Conservation (phyloP, 1,140 invertebrate species). For the Panagrolaimus sp. region DNA sequence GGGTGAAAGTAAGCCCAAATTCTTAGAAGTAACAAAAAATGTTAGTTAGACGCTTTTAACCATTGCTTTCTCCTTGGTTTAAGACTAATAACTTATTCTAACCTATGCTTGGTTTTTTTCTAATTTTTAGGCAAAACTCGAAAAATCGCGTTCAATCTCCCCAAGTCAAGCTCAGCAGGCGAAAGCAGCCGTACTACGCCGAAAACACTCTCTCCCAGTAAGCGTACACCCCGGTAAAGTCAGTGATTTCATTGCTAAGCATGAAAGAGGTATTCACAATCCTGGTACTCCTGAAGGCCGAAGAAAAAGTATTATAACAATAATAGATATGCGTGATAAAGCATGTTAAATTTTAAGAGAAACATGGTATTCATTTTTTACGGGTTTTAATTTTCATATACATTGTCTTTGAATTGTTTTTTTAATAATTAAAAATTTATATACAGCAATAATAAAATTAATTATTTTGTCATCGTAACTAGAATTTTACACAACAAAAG, state of each 20-base stretch:
- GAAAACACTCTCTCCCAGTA: slow-evolving; percentile 18
- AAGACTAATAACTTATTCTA: not conserved
- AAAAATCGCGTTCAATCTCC: slow-evolving; percentile 17
- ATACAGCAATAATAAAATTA: too few species aligned
- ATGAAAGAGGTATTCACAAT: slow-evolving; percentile 28
- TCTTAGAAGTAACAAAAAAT: not conserved
- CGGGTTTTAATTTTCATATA: too few species aligned
- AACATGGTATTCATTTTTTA: too few species aligned
- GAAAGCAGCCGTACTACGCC: not conserved
- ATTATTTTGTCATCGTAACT: too few species aligned
- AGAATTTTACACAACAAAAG: too few species aligned
- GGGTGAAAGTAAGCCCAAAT: not conserved
- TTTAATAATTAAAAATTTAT: too few species aligned
- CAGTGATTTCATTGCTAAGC: slow-evolving; percentile 23
- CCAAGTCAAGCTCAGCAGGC: not conserved
- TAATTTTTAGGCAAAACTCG: slow-evolving; percentile 14
- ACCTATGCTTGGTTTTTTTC: not conserved
- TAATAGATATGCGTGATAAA: slow-evolving; percentile 21
- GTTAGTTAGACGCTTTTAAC: not conserved
- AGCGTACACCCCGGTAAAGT: slow-evolving; percentile 25
- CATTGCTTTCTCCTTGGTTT: not conserved
- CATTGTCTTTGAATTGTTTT: too few species aligned
- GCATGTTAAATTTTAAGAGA: too few species aligned
- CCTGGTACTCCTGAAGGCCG: slow-evolving; percentile 18
- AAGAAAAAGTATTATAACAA: not conserved